Percentiles rank a stretch among this genome's conserved stretches.
Evolutionary conservation across 1,140 invertebrate genomes (phyloP).

Genomic region (Drosophila sulfurigaster): DNA sequence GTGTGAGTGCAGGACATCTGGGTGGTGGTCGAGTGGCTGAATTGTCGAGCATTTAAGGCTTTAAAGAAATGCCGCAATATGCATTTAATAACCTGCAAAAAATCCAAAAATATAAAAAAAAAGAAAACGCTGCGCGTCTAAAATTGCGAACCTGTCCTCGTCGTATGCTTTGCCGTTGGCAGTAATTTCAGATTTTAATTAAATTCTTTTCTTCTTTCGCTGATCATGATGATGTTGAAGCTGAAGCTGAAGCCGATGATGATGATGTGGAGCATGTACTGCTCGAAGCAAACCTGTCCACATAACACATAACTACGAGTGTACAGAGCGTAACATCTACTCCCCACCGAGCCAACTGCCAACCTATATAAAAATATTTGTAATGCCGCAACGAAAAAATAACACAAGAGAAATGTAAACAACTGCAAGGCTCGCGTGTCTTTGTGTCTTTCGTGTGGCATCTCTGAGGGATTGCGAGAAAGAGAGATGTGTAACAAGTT

Average conservation of each 20-base stretch:
- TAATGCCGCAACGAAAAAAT: conserved; percentile 46
- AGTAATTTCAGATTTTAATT: conserved; percentile 81
- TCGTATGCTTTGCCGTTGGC: conserved; percentile 60
- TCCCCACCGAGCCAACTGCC: neutral
- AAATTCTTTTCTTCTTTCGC: conserved; percentile 73
- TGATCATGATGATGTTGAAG: conserved; percentile 28
- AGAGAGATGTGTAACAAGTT: conserved; percentile 6
- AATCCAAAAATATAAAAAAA: neutral
- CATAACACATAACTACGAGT: conserved; percentile 24
- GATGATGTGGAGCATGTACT: conserved; percentile 29
- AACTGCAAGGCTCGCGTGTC: conserved; percentile 29
- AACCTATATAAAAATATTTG: conserved; percentile 47
- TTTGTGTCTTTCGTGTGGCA: conserved; percentile 19
- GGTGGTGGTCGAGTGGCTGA: neutral
- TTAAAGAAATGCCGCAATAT: conserved; percentile 27
- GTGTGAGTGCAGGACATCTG: conserved; percentile 1
- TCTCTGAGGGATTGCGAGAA: conserved; percentile 13
- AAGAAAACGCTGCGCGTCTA: conserved; percentile 47
- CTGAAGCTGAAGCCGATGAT: neutral
- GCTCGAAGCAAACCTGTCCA: conserved; percentile 37
- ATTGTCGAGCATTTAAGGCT: conserved; percentile 34
- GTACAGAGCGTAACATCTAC: neutral
- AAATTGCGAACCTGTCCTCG: conserved; percentile 59
- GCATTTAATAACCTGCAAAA: conserved; percentile 48
- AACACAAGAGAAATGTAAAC: conserved; percentile 43